Evolutionary conservation across 2,888 invertebrate species (phyloP), one percentile per base, ranked within the genome.

Genomic region (Coelopa pilipes): DNA sequence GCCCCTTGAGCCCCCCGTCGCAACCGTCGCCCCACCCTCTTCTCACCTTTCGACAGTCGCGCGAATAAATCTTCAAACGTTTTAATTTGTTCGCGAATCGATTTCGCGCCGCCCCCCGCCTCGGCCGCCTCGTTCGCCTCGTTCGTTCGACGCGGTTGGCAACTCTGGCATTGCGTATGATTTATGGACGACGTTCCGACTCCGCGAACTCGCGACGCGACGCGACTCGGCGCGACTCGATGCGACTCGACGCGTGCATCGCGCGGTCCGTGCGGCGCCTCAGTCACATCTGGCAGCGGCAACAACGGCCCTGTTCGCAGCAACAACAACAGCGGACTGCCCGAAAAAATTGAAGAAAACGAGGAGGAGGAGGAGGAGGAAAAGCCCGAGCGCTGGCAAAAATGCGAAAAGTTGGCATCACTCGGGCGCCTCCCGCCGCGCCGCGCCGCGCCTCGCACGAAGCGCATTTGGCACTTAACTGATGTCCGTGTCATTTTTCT

Each of bases 21-120:
- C 13, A 19, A n/a, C 45, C 45, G 24, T 21, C 17, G 55, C 15
- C 49, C 17, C 62, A n/a, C 15, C 12, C n/a, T 34, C 17, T 59
- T 47, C 59, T 10, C 19, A 11, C 72, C 72, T 70, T 72, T 83
- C 84, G 84, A 85, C 85, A 85, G 83, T 82, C 84, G 80, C 80
- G 85, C 82, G 83, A 83, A 84, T 84, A 84, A 85, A 84, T 84
- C 84, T 84, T 84, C 85, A 85, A 84, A 84, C 83, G 84, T 85
- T 84, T 85, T 84, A 83, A 84, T 85, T 84, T 85, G 83, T 82
- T 83, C 82, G 82, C 82, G 84, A 85, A 84, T 84, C 84, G 85
- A 84, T 85, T 85, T 84, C 71, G 65, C 63, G 71, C 65, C 21
- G 1, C 19, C 53, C n/a, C 3, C 15, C 53, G n/a, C 13, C 53